Evolutionary conservation across 2,113 vertebrate genomes (phyloP), one percentile per base, ranked within the genome.

Genomic region (Pachypanchax playfairii): DNA sequence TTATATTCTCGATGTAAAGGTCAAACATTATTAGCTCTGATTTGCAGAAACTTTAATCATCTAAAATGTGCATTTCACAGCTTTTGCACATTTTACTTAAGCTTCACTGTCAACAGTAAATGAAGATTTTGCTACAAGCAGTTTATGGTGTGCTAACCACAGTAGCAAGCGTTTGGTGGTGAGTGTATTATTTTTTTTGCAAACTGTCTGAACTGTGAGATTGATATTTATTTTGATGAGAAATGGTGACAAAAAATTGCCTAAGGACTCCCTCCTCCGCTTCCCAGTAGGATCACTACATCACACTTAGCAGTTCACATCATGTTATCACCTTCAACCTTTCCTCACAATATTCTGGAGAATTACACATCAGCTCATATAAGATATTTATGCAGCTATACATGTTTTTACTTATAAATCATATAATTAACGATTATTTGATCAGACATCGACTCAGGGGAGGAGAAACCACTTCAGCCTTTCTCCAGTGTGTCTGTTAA

Each of bases 401-500:
- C 15, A 17, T 8, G 4, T 25, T 17, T 12, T 24, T 10, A 28
- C 22, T 18, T 26, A 14, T 28, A 9, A 12, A 13, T 41, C 41
- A 24, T 21, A 17, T 18, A 56, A 41, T 13, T 25, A 41, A 12
- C 18, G 17, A 18, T 25, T 26, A 41, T 15, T 26, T 39, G 17
- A 39, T 25, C 17, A 26, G 2, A 25, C 25, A 4, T 14, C 39
- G 35, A 13, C 21, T 54, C 26, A 14, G 33, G 22, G 52, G 24
- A 31, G 29, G 9, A 11, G 29, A 57, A 42, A 29, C 18, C 29
- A n/a, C 31, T 0, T 49, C 2, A 57, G 3, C 21, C 36, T 43
- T 6, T 12, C 48, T 63, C 46, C 2, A 67, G 21, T n/a, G 12
- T 35, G 39, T 35, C 33, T 43, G 29, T 41, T 63, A 35, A 57